A percentile compares a stretch with the other conserved stretches of the same genome.
These are phyloP conservation scores for Leguminivora glycinivorella DNA, from an alignment of 1,140 invertebrate genomes.

Conservation along the genomic window DNA sequence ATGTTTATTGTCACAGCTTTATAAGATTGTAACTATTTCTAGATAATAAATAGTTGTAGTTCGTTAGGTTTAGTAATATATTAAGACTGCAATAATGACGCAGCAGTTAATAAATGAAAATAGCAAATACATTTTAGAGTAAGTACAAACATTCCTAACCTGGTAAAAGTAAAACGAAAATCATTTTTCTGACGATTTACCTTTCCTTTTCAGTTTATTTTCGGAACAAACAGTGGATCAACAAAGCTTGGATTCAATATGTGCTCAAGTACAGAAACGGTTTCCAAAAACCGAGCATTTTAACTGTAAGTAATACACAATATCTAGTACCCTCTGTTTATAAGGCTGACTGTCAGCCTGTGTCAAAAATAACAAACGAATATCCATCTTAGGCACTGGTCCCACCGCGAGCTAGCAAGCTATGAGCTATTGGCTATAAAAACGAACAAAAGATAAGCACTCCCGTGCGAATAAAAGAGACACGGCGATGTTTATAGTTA, in stretches of 20 bases:
- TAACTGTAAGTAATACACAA: slow-evolving; percentile 79
- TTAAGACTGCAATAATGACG: slow-evolving; percentile 51
- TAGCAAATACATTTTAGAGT: slow-evolving; percentile 75
- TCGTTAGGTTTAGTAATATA: neutral
- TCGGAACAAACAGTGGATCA: slow-evolving; percentile 76
- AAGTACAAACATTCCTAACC: slow-evolving; percentile 41
- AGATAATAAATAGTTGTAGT: slow-evolving; percentile 3
- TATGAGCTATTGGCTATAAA: too few relatives aligned
- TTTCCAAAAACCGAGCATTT: slow-evolving; percentile 89
- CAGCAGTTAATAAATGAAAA: slow-evolving; percentile 70
- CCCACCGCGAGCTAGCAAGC: too few relatives aligned
- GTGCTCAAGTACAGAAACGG: slow-evolving; percentile 84
- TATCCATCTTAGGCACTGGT: too few relatives aligned
- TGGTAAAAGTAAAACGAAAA: slow-evolving; percentile 18
- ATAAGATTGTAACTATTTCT: neutral
- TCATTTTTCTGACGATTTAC: slow-evolving; percentile 31
- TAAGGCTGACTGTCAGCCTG: too few relatives aligned
- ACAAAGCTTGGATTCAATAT: slow-evolving; percentile 73
- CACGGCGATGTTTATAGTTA: too few relatives aligned
- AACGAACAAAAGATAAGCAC: too few relatives aligned
- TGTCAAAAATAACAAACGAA: too few relatives aligned
- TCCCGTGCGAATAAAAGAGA: too few relatives aligned
- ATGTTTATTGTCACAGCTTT: neutral
- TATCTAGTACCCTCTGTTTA: too few relatives aligned
- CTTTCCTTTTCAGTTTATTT: slow-evolving; percentile 69